A percentile compares a stretch with the other conserved stretches of the same genome.
Conservation (phyloP, 2,888 invertebrate species). For the Eupithecia subfuscata region DNA sequence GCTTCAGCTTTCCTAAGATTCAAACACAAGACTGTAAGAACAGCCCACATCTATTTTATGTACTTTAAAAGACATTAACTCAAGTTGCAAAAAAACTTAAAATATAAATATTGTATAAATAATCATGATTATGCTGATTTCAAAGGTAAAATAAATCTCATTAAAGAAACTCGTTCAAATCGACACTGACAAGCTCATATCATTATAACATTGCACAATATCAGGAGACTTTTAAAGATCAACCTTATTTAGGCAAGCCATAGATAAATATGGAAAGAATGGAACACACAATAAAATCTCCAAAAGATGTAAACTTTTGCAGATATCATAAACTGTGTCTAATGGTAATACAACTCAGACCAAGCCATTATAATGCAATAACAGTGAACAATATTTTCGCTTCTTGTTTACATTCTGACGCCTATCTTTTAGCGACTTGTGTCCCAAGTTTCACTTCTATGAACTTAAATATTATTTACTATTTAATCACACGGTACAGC, state of each 20-base stretch:
- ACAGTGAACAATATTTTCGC: slow-evolving; percentile 20
- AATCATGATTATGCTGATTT: slow-evolving; percentile 34
- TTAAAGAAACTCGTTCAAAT: slow-evolving; percentile 10
- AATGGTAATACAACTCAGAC: slow-evolving; percentile 21
- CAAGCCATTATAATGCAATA: slow-evolving; percentile 21
- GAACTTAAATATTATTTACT: not conserved
- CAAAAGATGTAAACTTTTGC: not conserved
- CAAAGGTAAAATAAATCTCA: slow-evolving; percentile 18
- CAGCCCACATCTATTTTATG: slow-evolving; percentile 44
- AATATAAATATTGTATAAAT: slow-evolving; percentile 25
- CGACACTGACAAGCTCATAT: slow-evolving; percentile 22
- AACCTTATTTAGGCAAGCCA: not conserved
- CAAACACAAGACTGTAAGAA: slow-evolving; percentile 6
- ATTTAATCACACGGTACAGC: not conserved
- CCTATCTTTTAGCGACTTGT: slow-evolving; percentile 1
- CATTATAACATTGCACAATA: slow-evolving; percentile 17
- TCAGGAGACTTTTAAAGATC: not conserved
- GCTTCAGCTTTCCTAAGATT: not conserved
- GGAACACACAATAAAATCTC: not conserved
- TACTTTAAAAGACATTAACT: slow-evolving; percentile 45
- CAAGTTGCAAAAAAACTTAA: slow-evolving; percentile 12
- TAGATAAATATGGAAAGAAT: not conserved
- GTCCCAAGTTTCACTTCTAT: slow-evolving; percentile 5
- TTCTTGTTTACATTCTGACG: slow-evolving; percentile 8
- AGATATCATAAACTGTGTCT: slow-evolving; percentile 14